Evolutionary conservation across 2,888 invertebrate species (phyloP).

Genomic region (Drosophila paranaensis): DNA sequence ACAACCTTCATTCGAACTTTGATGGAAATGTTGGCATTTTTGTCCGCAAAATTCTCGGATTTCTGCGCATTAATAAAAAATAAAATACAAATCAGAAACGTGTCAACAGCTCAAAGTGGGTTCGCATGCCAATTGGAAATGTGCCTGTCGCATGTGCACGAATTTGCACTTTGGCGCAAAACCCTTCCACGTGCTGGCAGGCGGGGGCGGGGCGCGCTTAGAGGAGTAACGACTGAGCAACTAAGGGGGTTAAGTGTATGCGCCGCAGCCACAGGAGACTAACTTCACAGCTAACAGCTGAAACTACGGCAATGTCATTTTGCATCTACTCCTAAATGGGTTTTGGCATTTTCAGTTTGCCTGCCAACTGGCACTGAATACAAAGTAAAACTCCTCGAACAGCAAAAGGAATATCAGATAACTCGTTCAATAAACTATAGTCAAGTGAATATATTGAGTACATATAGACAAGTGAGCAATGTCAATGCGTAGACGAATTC

Average conservation of each 20-base stretch:
- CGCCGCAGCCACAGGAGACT: conserved; percentile 55
- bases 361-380: conserved; percentile 63
- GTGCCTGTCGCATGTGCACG: conserved; percentile 61
- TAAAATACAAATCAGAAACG: conserved; percentile 60
- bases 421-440: not conserved
- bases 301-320: not conserved
- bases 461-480: too few species aligned
- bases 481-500: too few species aligned
- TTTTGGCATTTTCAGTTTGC: conserved; percentile 36
- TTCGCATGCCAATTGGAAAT: conserved; percentile 49
- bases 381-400: conserved; percentile 16
- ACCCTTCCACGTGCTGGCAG: conserved; percentile 1
- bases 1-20: conserved; percentile 52
- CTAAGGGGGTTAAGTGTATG: conserved; percentile 38
- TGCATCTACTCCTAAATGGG: conserved; percentile 47
- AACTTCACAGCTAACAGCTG: conserved; percentile 3
- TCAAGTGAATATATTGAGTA: too few species aligned
- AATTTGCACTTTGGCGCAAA: conserved; percentile 56
- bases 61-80: conserved; percentile 67
- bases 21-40: conserved; percentile 74
- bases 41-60: conserved; percentile 50
- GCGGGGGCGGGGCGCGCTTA: not conserved
- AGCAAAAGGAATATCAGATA: not conserved
- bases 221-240: conserved; percentile 5
- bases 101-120: conserved; percentile 55